phyloP scores from a whole-genome alignment of 2,888 invertebrate species.

The Isoperla grammatica region DNA sequence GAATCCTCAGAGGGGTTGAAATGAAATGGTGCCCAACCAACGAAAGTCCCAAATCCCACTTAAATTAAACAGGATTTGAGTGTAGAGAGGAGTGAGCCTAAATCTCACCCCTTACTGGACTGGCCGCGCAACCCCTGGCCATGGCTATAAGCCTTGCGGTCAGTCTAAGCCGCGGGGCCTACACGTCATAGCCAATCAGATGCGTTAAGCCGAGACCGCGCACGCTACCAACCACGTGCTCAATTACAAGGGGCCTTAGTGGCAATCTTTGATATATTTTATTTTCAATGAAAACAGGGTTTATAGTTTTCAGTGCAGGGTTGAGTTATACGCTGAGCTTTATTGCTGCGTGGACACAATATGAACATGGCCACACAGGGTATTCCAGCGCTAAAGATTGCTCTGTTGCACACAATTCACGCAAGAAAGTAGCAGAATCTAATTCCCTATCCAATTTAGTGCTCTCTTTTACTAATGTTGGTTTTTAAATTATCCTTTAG shows the following conservation, averaged over 20 bases:
- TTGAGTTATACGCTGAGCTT: too few relatives aligned
- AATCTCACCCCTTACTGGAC: neutral
- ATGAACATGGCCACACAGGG: too few relatives aligned
- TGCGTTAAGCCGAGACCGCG: conserved; percentile 1
- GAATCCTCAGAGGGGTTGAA: conserved; percentile 5
- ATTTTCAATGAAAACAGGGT: neutral
- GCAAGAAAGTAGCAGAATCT: too few relatives aligned
- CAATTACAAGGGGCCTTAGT: conserved; percentile 9
- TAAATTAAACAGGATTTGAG: conserved; percentile 25
- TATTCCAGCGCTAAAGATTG: too few relatives aligned
- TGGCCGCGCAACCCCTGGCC: neutral
- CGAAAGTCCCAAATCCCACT: conserved; percentile 21
- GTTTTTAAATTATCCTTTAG: too few relatives aligned
- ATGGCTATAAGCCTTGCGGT: conserved; percentile 4
- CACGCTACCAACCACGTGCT: neutral
- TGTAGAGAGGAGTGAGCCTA: conserved; percentile 12
- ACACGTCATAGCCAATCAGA: conserved; percentile 9
- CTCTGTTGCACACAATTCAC: too few relatives aligned
- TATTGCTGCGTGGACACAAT: too few relatives aligned
- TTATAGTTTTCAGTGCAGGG: too few relatives aligned
- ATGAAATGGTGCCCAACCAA: conserved; percentile 4
- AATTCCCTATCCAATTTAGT: too few relatives aligned
- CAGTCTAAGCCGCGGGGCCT: neutral
- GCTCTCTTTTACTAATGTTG: too few relatives aligned
- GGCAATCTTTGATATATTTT: conserved; percentile 17